phyloP scores from a whole-genome alignment of 1,140 invertebrate genomes.

The Leguminivora glycinivorella region DNA sequence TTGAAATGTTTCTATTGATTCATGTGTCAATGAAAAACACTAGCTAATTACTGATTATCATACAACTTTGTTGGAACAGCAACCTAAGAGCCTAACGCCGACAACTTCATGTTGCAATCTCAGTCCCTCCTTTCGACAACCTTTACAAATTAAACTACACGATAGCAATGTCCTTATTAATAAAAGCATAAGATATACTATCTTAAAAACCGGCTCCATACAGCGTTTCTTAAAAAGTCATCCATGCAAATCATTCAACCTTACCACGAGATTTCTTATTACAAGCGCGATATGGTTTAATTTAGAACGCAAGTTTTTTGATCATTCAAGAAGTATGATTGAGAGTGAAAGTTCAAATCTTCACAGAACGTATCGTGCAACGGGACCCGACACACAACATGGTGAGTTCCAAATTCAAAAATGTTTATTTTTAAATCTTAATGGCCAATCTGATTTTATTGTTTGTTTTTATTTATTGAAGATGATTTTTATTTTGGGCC shows the following conservation, averaged over 20 bases:
- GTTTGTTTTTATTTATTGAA: not conserved
- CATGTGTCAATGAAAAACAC: no score
- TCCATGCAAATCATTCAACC: not conserved
- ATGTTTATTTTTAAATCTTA: not conserved
- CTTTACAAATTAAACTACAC: not conserved
- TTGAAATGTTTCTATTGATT: no score
- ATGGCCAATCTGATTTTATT: not conserved
- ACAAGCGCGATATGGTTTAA: not conserved
- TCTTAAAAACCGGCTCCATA: not conserved
- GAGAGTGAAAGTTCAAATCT: conserved; percentile 10
- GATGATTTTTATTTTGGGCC: not conserved
- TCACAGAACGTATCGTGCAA: conserved; percentile 1
- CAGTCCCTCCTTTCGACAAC: not conserved
- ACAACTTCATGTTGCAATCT: not conserved
- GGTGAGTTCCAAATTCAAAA: not conserved
- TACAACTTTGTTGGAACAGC: no score
- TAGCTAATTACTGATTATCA: not conserved
- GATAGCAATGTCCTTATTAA: not conserved
- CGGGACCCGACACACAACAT: conserved; percentile 1
- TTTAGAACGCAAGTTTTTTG: not conserved
- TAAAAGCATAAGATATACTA: not conserved
- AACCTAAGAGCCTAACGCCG: not conserved
- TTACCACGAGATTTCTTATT: not conserved
- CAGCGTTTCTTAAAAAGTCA: not conserved
- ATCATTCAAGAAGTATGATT: not conserved